Evolutionary conservation across 2,113 vertebrate genomes (phyloP), one percentile per base, ranked within the genome.

Genomic region (Mobula hypostoma): DNA sequence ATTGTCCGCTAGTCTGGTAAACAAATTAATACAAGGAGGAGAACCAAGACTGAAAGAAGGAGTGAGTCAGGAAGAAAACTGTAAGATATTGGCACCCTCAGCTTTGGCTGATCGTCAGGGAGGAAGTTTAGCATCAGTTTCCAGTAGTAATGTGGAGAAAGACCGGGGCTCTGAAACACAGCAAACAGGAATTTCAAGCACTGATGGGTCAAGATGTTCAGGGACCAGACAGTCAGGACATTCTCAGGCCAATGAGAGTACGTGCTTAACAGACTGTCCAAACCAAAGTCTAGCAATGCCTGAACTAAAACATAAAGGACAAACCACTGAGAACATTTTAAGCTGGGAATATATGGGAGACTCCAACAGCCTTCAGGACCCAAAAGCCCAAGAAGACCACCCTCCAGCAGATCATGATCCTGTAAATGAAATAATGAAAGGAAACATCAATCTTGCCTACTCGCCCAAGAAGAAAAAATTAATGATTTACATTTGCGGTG

Each of bases 401-500:
- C 15, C 14, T 48, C 88, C n/a, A n/a, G 0, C 68, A 36, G 80
- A 93, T 11, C 70, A 48, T n/a, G 56, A 82, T 17, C 90, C 61
- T 4, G 94, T 58, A 24, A 94, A 58, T 93, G 94, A 92, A 80
- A 74, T 94, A 63, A 76, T 95, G 48, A 95, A 91, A 82, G 94
- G 95, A 68, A 94, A 94, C 27, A 88, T 95, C 32, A 82, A 94
- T 11, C 12, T 90, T 76, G 94, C 27, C 2, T 94, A 70, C 72
- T 78, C 63, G 68, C 27, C 87, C 77, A 95, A 83, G 94, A 95
- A 96, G 94, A 96, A 94, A 80, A 95, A 95, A 78, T 96, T 97
- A 72, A 96, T 96, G 95, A 94, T 97, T 29, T 97, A 96, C 94
- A 94, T 97, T 48, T 97, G 96, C 94, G 96, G 96, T 66, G 95